Conservation (phyloP, 2,888 invertebrate species). For the Sericinus montela region DNA sequence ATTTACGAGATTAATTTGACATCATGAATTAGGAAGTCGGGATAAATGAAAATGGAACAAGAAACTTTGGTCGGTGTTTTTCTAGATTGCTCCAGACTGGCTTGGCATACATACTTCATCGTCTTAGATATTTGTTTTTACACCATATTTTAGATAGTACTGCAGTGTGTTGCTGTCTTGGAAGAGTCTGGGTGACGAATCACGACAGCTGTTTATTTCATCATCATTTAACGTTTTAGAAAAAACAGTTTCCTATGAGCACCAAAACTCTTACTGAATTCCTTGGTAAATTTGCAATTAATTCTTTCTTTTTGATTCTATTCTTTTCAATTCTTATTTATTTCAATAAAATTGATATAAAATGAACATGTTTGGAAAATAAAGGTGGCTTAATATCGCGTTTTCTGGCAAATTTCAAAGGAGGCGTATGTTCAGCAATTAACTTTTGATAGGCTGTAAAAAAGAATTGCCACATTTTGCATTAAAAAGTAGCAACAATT, state of each 20-base stretch:
- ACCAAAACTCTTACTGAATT: conserved; percentile 38
- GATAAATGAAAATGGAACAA: not conserved
- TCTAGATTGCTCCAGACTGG: not conserved
- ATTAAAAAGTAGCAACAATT: too few relatives aligned
- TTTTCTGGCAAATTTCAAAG: too few relatives aligned
- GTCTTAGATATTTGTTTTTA: conserved; percentile 14
- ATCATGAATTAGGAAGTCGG: not conserved
- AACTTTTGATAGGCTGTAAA: too few relatives aligned
- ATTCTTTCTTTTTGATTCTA: too few relatives aligned
- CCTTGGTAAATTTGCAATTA: not conserved
- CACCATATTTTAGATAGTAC: conserved; percentile 24
- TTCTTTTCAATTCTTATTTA: too few relatives aligned
- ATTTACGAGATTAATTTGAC: not conserved
- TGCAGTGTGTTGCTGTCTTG: conserved; percentile 25
- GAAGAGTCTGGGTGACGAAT: too few relatives aligned
- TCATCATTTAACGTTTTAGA: conserved; percentile 50
- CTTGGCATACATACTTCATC: conserved; percentile 11
- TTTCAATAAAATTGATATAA: too few relatives aligned
- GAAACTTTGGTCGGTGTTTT: not conserved
- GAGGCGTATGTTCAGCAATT: too few relatives aligned
- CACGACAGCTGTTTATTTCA: conserved; percentile 59
- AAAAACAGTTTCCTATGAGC: conserved; percentile 37
- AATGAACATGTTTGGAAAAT: too few relatives aligned
- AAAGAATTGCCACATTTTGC: too few relatives aligned
- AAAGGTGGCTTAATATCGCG: too few relatives aligned